Percentiles rank a stretch among this genome's conserved stretches.
Conservation (phyloP, 1,140 invertebrate genomes). For the Cryptotermes secundus region DNA sequence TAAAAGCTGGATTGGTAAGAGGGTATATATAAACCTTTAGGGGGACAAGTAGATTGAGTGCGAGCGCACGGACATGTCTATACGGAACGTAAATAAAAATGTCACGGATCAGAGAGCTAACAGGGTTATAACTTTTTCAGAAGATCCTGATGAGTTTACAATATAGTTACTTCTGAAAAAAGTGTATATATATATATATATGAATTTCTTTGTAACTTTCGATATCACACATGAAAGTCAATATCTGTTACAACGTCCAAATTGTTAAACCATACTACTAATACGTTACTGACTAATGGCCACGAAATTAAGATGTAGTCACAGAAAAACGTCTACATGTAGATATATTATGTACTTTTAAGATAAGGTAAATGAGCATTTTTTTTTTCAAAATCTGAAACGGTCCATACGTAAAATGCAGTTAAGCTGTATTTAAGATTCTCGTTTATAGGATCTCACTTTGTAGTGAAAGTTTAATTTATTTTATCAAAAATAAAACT, state of each 20-base stretch:
- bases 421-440: too few relatives aligned
- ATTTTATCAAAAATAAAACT: too few relatives aligned
- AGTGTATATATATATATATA: too few relatives aligned
- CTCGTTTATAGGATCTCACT: too few relatives aligned
- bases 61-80: neutral
- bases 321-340: neutral
- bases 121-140: neutral
- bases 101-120: neutral
- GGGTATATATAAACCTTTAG: neutral
- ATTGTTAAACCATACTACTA: neutral
- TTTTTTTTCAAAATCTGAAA: neutral
- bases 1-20: slow-evolving; percentile 1
- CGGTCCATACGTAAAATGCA: too few relatives aligned
- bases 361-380: neutral
- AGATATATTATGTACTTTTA: neutral
- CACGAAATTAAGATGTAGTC: neutral
- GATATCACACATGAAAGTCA: neutral
- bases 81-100: neutral
- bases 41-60: neutral
- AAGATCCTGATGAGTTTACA: neutral
- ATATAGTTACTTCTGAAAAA: neutral
- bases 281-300: neutral
- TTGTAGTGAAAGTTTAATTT: too few relatives aligned
- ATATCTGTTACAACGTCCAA: neutral
- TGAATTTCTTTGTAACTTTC: neutral